A percentile compares a stretch with the other conserved stretches of the same genome.
Evolutionary conservation across 1,140 invertebrate species (phyloP).

Genomic region (Aethina tumida): DNA sequence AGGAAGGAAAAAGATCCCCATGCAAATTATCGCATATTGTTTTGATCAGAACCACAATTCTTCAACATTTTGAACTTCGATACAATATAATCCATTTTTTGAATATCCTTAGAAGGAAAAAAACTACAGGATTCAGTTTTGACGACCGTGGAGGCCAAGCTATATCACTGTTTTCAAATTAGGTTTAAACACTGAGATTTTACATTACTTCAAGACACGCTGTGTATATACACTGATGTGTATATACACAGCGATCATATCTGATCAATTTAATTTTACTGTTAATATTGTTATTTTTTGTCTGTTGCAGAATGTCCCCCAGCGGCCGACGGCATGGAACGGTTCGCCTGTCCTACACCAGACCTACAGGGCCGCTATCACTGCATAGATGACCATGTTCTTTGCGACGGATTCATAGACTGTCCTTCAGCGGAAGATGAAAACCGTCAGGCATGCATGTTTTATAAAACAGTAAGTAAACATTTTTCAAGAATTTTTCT

Average conservation of each 20-base stretch:
- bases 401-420: conserved; percentile 91
- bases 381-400: conserved; percentile 91
- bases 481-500: no score
- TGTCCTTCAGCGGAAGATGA: conserved; percentile 89
- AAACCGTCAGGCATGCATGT: conserved; percentile 89
- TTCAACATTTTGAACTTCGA: no score
- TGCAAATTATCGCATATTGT: no score
- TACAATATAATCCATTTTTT: no score
- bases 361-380: conserved; percentile 83
- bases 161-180: no score
- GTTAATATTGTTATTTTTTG: conserved; percentile 15
- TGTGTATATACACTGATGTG: background rate
- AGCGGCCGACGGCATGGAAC: conserved; percentile 85
- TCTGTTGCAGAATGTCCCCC: conserved; percentile 77
- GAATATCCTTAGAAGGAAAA: no score
- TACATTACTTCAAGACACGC: background rate
- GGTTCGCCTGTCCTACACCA: conserved; percentile 86
- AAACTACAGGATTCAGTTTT: no score
- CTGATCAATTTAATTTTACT: background rate
- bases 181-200: no score
- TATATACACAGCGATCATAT: background rate
- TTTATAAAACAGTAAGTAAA: conserved; percentile 86
- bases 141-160: no score
- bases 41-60: no score
- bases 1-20: no score